These are phyloP conservation scores for Calephelis nemesis DNA, from an alignment of 1,140 invertebrate species.

Conservation along the genomic window DNA sequence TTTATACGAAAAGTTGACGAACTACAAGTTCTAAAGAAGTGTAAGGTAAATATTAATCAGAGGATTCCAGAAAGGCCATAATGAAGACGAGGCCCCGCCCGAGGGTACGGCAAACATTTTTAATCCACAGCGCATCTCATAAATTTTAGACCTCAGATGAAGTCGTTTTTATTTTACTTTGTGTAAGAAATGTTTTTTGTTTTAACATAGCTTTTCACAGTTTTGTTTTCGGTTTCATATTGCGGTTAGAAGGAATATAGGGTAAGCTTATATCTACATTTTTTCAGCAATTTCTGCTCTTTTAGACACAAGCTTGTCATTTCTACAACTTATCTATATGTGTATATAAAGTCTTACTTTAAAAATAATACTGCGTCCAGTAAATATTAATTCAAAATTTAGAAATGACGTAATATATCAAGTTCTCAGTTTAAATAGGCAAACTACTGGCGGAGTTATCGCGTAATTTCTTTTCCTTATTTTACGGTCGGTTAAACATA, in stretches of 20 bases:
- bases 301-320: no score
- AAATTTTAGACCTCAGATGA: constrained; percentile 63
- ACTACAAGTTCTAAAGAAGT: constrained; percentile 58
- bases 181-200: constrained; percentile 53
- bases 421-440: no score
- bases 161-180: constrained; percentile 67
- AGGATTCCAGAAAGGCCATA: constrained; percentile 63
- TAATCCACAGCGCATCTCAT: constrained; percentile 72
- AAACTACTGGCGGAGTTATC: no score
- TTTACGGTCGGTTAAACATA: no score
- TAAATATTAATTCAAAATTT: no score
- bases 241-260: neutral
- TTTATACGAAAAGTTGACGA: constrained; percentile 51
- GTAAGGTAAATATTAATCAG: constrained; percentile 73
- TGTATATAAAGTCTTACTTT: no score
- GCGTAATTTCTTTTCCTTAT: no score
- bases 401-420: no score
- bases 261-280: no score
- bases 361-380: no score
- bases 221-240: neutral
- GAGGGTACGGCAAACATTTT: constrained; percentile 73
- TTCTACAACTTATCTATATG: no score
- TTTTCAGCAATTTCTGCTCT: no score
- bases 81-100: constrained; percentile 59
- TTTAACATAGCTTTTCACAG: neutral